A percentile compares a stretch with the other conserved stretches of the same genome.
These are phyloP conservation scores for Saimiri boliviensis DNA, from an alignment of 2,113 vertebrate species.

Conservation along the genomic window DNA sequence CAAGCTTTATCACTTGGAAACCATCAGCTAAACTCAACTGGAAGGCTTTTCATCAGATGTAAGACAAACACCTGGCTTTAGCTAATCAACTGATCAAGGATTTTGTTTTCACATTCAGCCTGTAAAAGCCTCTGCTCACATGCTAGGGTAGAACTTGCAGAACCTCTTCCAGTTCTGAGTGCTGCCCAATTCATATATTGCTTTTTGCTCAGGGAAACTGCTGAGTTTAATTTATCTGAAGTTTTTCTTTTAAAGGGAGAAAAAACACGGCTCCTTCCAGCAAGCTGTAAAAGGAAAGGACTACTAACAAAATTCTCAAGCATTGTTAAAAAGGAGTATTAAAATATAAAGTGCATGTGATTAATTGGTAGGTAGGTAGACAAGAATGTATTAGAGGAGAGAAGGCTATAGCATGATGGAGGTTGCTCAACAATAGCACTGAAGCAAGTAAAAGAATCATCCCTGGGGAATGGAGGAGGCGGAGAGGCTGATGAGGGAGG, in stretches of 20 bases:
- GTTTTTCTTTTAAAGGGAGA: background rate
- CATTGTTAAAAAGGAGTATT: background rate
- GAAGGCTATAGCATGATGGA: background rate
- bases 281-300: background rate
- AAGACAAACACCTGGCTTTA: background rate
- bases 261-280: background rate
- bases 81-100: too few species aligned
- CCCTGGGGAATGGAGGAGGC: fast-evolving
- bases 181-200: background rate
- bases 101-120: background rate
- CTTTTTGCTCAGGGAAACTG: background rate
- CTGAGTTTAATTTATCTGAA: background rate
- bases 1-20: background rate
- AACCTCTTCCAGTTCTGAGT: background rate
- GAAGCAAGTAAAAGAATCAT: background rate
- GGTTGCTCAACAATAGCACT: background rate
- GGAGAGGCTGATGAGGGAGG: background rate
- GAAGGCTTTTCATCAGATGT: background rate
- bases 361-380: background rate
- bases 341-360: background rate
- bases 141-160: too few species aligned
- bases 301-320: background rate
- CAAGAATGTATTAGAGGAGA: background rate
- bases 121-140: background rate
- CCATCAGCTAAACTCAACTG: background rate